Conservation (phyloP, 1,140 invertebrate species). For the Drosophila punjabiensis region DNA sequence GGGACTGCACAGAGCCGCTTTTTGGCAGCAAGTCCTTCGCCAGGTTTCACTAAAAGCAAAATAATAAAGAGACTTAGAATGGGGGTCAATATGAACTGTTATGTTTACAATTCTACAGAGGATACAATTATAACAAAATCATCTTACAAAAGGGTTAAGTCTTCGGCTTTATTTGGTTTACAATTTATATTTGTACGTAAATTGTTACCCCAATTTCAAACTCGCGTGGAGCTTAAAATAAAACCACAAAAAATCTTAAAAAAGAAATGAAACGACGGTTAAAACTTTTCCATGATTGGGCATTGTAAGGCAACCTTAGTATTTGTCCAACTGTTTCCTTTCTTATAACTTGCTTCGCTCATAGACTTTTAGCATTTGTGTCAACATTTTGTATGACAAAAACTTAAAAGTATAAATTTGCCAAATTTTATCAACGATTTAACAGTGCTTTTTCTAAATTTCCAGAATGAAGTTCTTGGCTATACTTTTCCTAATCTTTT, state of each 20-base stretch:
- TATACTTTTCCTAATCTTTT: neutral
- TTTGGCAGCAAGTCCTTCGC: conserved; percentile 55
- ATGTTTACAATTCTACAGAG: neutral
- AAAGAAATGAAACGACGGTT: neutral
- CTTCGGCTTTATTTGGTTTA: neutral
- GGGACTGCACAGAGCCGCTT: conserved; percentile 7
- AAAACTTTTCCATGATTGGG: neutral
- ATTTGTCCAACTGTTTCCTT: conserved; percentile 20
- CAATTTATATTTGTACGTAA: neutral
- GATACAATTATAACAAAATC: too few species aligned
- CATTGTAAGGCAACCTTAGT: neutral
- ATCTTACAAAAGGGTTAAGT: neutral
- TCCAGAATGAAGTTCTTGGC: conserved; percentile 11
- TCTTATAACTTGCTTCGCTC: neutral
- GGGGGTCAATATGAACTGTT: neutral
- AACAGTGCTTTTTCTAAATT: neutral
- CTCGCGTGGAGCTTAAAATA: conserved; percentile 1
- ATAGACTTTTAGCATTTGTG: conserved; percentile 6
- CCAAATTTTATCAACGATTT: neutral
- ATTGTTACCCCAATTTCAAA: neutral
- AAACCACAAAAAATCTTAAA: neutral
- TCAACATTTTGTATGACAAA: neutral
- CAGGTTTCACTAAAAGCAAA: conserved; percentile 21
- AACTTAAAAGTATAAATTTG: neutral
- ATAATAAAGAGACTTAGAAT: neutral